These are phyloP conservation scores for Aplodontia rufa DNA, from an alignment of 2,113 vertebrate genomes.

Conservation along the genomic window DNA sequence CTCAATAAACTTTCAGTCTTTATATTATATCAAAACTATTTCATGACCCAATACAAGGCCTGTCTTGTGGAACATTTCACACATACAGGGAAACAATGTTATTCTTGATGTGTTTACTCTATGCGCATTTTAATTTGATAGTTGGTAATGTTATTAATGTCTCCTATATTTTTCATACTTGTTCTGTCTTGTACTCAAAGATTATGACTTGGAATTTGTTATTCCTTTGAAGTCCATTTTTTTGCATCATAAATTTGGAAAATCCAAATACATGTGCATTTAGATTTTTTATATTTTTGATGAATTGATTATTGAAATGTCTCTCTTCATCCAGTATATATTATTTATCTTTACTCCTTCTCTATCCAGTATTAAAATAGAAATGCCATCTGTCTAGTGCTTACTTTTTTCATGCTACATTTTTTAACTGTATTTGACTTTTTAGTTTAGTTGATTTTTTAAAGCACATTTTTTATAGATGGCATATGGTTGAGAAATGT, in stretches of 20 bases:
- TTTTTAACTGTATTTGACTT: neutral
- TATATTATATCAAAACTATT: neutral
- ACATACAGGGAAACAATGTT: neutral
- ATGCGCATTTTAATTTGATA: neutral
- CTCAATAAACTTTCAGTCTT: neutral
- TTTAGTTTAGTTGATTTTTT: neutral
- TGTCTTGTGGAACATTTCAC: neutral
- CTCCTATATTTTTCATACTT: neutral
- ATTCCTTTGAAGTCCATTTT: neutral
- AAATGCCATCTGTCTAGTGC: neutral
- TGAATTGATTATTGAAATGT: neutral
- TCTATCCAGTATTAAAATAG: neutral
- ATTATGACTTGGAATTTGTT: neutral
- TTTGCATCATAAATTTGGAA: neutral
- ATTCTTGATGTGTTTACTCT: neutral
- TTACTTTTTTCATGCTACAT: neutral
- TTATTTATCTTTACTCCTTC: neutral
- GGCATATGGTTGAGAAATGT: neutral
- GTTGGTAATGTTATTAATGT: neutral
- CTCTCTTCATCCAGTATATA: neutral
- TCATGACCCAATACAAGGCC: neutral
- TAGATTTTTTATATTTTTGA: neutral
- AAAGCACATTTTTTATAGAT: neutral
- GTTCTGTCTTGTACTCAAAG: neutral
- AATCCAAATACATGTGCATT: neutral